phyloP scores from a whole-genome alignment of 2,888 invertebrate genomes.

The Tachystola acroxantha region DNA sequence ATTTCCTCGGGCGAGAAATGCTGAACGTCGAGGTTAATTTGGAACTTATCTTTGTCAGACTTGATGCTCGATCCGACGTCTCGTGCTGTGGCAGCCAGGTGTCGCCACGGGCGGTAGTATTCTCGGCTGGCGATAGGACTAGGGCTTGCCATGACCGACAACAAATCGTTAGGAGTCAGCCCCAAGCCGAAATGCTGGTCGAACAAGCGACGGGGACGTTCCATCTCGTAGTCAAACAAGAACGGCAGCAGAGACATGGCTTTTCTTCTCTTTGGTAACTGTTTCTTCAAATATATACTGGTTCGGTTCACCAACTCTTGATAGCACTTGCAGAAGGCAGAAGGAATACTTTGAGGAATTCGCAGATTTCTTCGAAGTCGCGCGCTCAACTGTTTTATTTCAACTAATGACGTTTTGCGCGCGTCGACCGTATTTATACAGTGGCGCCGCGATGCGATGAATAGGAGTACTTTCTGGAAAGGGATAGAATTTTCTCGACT shows the following conservation, averaged over 20 bases:
- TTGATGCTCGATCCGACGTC: constrained; percentile 74
- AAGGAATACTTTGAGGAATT: not conserved
- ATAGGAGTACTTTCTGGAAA: constrained; percentile 37
- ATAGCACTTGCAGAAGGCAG: not conserved
- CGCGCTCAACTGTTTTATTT: constrained; percentile 25
- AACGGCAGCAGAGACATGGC: constrained; percentile 73
- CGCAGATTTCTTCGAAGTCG: constrained; percentile 3
- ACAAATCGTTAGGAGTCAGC: constrained; percentile 66
- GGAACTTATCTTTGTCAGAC: constrained; percentile 77
- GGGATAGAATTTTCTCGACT: constrained; percentile 43
- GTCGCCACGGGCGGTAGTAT: constrained; percentile 65
- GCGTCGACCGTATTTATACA: constrained; percentile 35
- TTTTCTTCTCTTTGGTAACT: constrained; percentile 8
- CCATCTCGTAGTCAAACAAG: constrained; percentile 51
- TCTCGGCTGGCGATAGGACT: constrained; percentile 34
- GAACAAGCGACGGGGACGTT: constrained; percentile 60
- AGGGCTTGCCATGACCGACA: constrained; percentile 38
- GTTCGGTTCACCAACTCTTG: not conserved
- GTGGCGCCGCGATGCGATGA: constrained; percentile 4
- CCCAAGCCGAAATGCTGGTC: constrained; percentile 77
- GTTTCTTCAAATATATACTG: constrained; percentile 7
- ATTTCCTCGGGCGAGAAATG: constrained; percentile 88
- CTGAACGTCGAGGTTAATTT: constrained; percentile 85
- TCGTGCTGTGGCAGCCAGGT: constrained; percentile 60
- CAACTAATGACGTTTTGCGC: constrained; percentile 35